These are phyloP conservation scores for Drosophila pseudoananassae DNA, from an alignment of 1,140 invertebrate genomes.

Conservation along the genomic window DNA sequence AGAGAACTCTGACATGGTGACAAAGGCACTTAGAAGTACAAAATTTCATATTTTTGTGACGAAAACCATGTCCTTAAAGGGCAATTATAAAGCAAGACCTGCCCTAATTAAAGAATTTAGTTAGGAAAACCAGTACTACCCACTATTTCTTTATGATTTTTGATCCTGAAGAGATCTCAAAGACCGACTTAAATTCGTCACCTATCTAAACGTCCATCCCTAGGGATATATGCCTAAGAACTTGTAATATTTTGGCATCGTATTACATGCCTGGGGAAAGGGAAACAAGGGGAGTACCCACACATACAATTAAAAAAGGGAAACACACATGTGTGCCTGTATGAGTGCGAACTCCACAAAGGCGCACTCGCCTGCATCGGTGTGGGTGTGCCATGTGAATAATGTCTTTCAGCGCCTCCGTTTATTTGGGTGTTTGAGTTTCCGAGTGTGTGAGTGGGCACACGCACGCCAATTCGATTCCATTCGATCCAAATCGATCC, in stretches of 20 bases:
- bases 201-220: too few relatives aligned
- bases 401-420: conserved; percentile 77
- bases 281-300: background rate
- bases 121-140: too few relatives aligned
- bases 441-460: conserved; percentile 29
- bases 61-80: background rate
- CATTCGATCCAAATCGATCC: conserved; percentile 24
- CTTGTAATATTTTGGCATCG: conserved; percentile 73
- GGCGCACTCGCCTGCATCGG: conserved; percentile 23
- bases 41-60: background rate
- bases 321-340: conserved; percentile 28
- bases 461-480: conserved; percentile 13
- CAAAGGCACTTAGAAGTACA: background rate
- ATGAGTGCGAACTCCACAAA: conserved; percentile 27
- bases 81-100: too few relatives aligned
- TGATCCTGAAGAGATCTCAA: too few relatives aligned
- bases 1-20: conserved; percentile 1
- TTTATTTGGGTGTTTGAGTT: conserved; percentile 50
- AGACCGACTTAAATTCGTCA: background rate
- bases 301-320: conserved; percentile 30
- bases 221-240: conserved; percentile 3
- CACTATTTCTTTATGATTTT: too few relatives aligned
- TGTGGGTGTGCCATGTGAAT: conserved; percentile 73
- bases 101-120: too few relatives aligned
- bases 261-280: conserved; percentile 50